Conservation (phyloP, 2,113 vertebrate genomes). For the Herpetotheres cachinnans region DNA sequence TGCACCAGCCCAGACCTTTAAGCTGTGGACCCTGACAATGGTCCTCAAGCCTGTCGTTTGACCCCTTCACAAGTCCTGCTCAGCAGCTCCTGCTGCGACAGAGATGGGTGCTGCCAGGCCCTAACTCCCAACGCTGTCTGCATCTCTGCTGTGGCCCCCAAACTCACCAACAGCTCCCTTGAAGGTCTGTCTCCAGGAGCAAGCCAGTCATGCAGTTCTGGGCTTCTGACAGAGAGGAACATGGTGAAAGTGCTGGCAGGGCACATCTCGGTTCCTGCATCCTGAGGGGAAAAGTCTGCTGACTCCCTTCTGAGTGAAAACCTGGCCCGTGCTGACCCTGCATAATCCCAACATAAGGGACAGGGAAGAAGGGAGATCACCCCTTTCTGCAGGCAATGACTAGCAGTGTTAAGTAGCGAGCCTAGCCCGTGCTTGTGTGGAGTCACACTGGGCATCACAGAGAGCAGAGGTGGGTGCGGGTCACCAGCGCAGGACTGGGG, state of each 20-base stretch:
- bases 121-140: neutral
- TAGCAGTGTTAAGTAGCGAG: neutral
- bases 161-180: neutral
- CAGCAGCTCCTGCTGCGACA: neutral
- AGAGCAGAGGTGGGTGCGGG: neutral
- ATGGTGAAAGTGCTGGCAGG: neutral
- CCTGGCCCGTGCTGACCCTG: neutral
- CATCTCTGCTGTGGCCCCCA: neutral
- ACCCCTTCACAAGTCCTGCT: neutral
- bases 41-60: neutral
- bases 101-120: neutral
- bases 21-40: neutral
- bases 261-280: neutral
- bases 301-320: neutral
- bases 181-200: neutral
- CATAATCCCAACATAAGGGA: neutral
- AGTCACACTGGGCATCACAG: neutral
- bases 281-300: neutral
- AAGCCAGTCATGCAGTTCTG: neutral
- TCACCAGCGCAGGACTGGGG: neutral
- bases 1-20: neutral
- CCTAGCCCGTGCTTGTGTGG: neutral
- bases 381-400: rapidly evolving
- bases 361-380: neutral
- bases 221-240: neutral